Percentiles rank a stretch among this genome's conserved stretches.
Evolutionary conservation across 2,113 vertebrate genomes (phyloP).

Genomic region (Rana temporaria): DNA sequence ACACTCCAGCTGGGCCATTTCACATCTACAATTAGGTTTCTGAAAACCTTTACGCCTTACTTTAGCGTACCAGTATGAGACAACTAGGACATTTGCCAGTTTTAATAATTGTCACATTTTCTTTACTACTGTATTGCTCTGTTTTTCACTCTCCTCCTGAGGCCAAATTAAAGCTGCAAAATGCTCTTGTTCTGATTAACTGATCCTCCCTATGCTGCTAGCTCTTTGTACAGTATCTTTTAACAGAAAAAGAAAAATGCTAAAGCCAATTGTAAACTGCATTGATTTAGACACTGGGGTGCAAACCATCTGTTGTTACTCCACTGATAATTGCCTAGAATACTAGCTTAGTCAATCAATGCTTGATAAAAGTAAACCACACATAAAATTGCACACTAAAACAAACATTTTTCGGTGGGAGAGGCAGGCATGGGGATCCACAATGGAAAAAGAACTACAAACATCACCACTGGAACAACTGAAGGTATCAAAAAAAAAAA

Average conservation of each 20-base stretch:
- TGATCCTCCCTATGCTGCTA: slow-evolving; percentile 45
- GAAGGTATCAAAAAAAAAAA: too few relatives aligned
- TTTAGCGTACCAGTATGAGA: slow-evolving; percentile 45
- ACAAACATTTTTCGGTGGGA: too few relatives aligned
- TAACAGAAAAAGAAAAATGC: background rate
- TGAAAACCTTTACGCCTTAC: slow-evolving; percentile 47
- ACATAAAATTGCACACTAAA: slow-evolving; percentile 11
- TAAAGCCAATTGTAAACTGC: slow-evolving; percentile 58
- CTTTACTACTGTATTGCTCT: slow-evolving; percentile 45
- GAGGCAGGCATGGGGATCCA: too few relatives aligned
- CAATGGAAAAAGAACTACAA: too few relatives aligned
- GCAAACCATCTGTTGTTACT: slow-evolving; percentile 52
- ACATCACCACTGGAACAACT: too few relatives aligned
- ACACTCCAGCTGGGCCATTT: slow-evolving; percentile 24
- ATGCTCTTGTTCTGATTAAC: slow-evolving; percentile 34
- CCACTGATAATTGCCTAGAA: slow-evolving; percentile 48
- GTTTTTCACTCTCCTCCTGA: slow-evolving; percentile 49
- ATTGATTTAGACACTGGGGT: slow-evolving; percentile 35
- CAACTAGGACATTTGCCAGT: slow-evolving; percentile 49
- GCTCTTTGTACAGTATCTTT: slow-evolving; percentile 38
- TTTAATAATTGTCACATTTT: slow-evolving; percentile 43
- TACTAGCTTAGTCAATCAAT: slow-evolving; percentile 6
- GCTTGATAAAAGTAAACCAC: slow-evolving; percentile 28
- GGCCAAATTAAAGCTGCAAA: slow-evolving; percentile 48
- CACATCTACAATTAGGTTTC: slow-evolving; percentile 57